Evolutionary conservation across 2,888 invertebrate genomes (phyloP).

Genomic region (Platynereis dumerilii): DNA sequence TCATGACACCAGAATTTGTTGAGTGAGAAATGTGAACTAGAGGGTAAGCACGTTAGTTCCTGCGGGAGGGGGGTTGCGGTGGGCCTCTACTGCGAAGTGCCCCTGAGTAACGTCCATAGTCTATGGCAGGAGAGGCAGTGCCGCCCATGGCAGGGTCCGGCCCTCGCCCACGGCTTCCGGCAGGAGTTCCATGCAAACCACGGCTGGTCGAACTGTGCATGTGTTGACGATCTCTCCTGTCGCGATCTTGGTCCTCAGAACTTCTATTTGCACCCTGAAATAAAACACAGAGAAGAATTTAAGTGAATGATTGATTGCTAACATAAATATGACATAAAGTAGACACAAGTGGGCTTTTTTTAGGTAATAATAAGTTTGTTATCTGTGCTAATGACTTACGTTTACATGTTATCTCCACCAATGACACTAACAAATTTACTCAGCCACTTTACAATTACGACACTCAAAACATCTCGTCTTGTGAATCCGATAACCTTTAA

Average conservation of each 20-base stretch:
- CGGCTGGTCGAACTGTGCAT: slow-evolving; percentile 58
- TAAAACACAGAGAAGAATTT: background rate
- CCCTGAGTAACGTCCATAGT: slow-evolving; percentile 49
- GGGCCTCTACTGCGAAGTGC: background rate
- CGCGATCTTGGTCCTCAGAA: slow-evolving; percentile 48
- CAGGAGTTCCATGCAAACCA: slow-evolving; percentile 54
- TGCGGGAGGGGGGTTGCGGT: slow-evolving; percentile 1
- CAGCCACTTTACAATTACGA: no score
- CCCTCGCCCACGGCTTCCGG: slow-evolving; percentile 42
- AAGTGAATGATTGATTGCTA: background rate
- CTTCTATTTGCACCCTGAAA: slow-evolving; percentile 51
- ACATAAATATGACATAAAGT: background rate
- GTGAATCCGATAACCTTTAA: no score
- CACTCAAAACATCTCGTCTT: no score
- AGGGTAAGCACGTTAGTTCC: background rate
- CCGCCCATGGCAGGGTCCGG: slow-evolving; percentile 50
- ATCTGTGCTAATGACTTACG: no score
- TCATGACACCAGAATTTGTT: no score
- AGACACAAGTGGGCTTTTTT: background rate
- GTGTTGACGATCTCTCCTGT: slow-evolving; percentile 38
- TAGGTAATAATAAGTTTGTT: no score
- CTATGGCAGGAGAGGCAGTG: slow-evolving; percentile 50
- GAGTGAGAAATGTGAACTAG: no score
- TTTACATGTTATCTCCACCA: no score
- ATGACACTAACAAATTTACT: no score